Percentiles rank a stretch among this genome's conserved stretches.
phyloP scores from a whole-genome alignment of 2,888 invertebrate species.

The Athetis lepigone region DNA sequence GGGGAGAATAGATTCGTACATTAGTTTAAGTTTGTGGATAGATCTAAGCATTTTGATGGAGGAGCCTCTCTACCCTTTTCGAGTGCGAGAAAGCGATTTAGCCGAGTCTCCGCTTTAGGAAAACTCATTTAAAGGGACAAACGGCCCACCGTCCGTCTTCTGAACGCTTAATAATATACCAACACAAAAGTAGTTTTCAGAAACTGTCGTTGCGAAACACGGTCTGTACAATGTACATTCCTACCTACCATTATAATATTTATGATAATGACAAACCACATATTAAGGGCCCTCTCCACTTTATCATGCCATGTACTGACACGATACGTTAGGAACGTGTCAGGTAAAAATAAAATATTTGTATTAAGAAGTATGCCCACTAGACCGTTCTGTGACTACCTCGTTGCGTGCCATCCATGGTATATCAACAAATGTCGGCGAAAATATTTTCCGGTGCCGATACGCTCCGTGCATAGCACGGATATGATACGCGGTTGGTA shows the following conservation, averaged over 20 bases:
- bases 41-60: constrained; percentile 50
- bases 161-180: constrained; percentile 49
- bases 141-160: constrained; percentile 45
- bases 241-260: neutral
- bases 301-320: no score
- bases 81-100: constrained; percentile 53
- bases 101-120: constrained; percentile 47
- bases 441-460: no score
- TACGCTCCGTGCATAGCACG: no score
- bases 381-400: no score
- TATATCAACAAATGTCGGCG: no score
- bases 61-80: constrained; percentile 48
- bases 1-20: constrained; percentile 20
- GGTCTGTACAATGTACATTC: constrained; percentile 3
- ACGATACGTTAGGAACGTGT: no score
- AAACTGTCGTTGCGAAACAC: constrained; percentile 27
- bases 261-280: constrained; percentile 16
- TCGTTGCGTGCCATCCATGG: no score
- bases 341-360: no score
- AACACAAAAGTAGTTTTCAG: constrained; percentile 36
- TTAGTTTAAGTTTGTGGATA: constrained; percentile 44
- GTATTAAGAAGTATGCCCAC: no score
- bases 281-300: no score
- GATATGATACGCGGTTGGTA: no score
- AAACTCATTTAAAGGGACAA: constrained; percentile 60